Evolutionary conservation across 2,888 invertebrate species (phyloP), one percentile per base, ranked within the genome.

Genomic region (Harpalus rufipes): DNA sequence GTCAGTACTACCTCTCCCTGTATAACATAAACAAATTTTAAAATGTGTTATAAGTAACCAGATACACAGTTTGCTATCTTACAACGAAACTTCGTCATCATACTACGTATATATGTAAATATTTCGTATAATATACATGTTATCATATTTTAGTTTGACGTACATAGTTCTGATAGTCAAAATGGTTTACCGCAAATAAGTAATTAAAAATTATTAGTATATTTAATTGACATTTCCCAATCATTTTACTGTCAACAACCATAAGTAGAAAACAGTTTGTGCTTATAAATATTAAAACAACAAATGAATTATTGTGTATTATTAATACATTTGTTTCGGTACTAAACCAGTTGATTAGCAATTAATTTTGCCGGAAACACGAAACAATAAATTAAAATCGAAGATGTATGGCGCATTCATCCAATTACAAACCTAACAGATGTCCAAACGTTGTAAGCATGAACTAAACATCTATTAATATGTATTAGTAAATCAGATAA

Each of bases 401-500:
- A 74, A 74, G 72, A 74, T 44, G 16, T 10, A 44, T 68, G 41
- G 41, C 18, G 16, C 8, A 74, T 44, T 74, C 14, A 44, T 74
- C 21, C 44, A 74, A 74, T 74, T 74, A 74, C 44, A 44, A 44
- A 7, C 18, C 41, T 16, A 74, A 74, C 72, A 74, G 72, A 74
- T 74, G 72, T 74, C 72, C 72, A 10, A 74, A 16, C 41, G 18
- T 74, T 74, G 72, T 74, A 74, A 74, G 72, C 72, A 74, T 74
- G 41, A 14, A 10, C 72, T 44, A 74, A 74, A 41, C 72, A 74
- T 41, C 72, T 74, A 74, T 74, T 74, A 74, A 74, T 74, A 74
- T 74, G 72, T 74, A 74, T 74, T 74, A 74, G 72, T 74, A 16
- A 41, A 74, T 74, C 72, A 74, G 72, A 74, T 74, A 74, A 41